Conservation (phyloP, 2,113 vertebrate genomes). For the Jacana jacana region DNA sequence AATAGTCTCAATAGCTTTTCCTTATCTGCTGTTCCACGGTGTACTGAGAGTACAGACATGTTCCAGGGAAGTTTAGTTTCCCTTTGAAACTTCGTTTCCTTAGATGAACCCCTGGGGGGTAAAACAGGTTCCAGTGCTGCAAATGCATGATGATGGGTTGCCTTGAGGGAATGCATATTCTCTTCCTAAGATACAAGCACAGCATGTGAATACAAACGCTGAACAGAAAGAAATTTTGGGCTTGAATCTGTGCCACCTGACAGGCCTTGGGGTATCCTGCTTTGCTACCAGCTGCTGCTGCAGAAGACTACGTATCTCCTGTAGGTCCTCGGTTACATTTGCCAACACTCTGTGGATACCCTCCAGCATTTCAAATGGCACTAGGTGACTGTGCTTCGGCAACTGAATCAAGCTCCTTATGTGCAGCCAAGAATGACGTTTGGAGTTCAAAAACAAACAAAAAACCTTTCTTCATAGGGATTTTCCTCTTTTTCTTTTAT, state of each 20-base stretch:
- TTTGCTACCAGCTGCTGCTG: conserved; percentile 11
- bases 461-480: neutral
- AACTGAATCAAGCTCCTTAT: neutral
- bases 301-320: neutral
- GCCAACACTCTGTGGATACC: neutral
- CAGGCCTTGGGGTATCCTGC: neutral
- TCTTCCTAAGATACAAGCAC: neutral
- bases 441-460: neutral
- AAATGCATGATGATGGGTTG: neutral
- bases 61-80: neutral
- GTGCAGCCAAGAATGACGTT: neutral
- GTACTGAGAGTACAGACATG: neutral
- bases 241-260: neutral
- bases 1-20: neutral
- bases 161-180: neutral
- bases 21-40: neutral
- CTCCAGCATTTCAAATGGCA: neutral
- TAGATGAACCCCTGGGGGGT: neutral
- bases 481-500: neutral
- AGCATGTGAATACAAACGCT: neutral
- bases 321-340: neutral
- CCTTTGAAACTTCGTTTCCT: neutral
- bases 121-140: neutral
- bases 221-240: neutral
- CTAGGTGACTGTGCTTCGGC: neutral